A percentile compares a stretch with the other conserved stretches of the same genome.
phyloP scores from a whole-genome alignment of 2,797 vertebrate genomes.

The Danio kyathit region DNA sequence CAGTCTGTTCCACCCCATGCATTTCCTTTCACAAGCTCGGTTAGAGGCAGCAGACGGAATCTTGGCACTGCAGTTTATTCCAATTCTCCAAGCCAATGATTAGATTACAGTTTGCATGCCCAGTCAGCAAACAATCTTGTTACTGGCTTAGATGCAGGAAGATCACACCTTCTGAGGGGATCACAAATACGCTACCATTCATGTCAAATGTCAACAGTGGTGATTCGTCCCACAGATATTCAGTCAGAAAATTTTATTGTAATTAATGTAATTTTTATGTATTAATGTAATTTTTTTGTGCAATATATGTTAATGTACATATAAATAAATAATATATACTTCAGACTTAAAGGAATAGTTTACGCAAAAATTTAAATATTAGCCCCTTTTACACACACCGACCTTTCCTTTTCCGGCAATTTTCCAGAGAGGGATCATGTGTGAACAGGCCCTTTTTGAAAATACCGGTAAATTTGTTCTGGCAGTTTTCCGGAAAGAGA shows the following conservation, averaged over 20 bases:
- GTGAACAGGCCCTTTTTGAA: too few relatives aligned
- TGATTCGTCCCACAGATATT: neutral
- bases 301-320: too few relatives aligned
- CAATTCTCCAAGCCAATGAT: conserved; percentile 56
- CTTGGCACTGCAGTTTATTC: conserved; percentile 37
- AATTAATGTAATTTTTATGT: too few relatives aligned
- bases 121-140: conserved; percentile 46
- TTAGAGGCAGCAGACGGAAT: conserved; percentile 39
- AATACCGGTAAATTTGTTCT: too few relatives aligned
- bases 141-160: conserved; percentile 19
- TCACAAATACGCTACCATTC: conserved; percentile 1
- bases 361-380: neutral
- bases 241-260: too few relatives aligned
- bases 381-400: too few relatives aligned
- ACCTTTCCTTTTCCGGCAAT: too few relatives aligned
- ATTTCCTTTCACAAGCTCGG: conserved; percentile 22
- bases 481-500: too few relatives aligned
- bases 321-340: too few relatives aligned
- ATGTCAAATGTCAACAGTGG: neutral
- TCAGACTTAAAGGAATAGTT: neutral
- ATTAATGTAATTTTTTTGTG: too few relatives aligned
- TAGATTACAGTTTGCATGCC: conserved; percentile 35
- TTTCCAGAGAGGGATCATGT: too few relatives aligned
- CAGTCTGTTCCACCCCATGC: neutral
- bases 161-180: conserved; percentile 7